phyloP scores from a whole-genome alignment of 2,888 invertebrate genomes.

The Dryocosmus kuriphilus region DNA sequence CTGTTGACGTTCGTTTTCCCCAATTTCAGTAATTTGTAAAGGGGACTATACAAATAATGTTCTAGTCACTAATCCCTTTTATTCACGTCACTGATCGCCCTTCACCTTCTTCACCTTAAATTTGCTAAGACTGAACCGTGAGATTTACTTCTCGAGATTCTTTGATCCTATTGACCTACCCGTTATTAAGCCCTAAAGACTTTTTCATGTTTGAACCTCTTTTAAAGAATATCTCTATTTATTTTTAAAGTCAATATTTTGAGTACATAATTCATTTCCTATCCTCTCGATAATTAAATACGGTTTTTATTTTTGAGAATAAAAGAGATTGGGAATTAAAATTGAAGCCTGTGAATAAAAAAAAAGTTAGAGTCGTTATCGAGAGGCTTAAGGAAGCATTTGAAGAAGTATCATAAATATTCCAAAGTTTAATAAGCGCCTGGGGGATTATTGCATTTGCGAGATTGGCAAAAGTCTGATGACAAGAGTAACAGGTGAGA shows the following conservation, averaged over 20 bases:
- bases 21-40: conserved; percentile 39
- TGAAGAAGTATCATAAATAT: conserved; percentile 17
- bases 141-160: background rate
- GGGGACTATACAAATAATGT: conserved; percentile 21
- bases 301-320: too few species aligned
- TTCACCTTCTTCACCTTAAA: conserved; percentile 19
- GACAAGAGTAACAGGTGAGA: conserved; percentile 69
- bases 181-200: background rate
- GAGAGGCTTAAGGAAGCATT: background rate
- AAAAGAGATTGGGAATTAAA: background rate
- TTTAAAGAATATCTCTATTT: background rate
- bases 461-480: conserved; percentile 30
- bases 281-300: too few species aligned
- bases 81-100: conserved; percentile 21
- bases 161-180: background rate
- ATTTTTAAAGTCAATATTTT: background rate
- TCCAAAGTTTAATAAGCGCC: conserved; percentile 13
- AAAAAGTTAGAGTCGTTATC: background rate
- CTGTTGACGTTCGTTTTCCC: conserved; percentile 32
- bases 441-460: conserved; percentile 7
- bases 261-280: too few species aligned
- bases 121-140: conserved; percentile 2
- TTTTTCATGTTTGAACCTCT: background rate
- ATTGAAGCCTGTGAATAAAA: background rate
- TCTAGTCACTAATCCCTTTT: conserved; percentile 25